phyloP scores from a whole-genome alignment of 1,140 invertebrate species.

The Leptopilina clavipes region DNA sequence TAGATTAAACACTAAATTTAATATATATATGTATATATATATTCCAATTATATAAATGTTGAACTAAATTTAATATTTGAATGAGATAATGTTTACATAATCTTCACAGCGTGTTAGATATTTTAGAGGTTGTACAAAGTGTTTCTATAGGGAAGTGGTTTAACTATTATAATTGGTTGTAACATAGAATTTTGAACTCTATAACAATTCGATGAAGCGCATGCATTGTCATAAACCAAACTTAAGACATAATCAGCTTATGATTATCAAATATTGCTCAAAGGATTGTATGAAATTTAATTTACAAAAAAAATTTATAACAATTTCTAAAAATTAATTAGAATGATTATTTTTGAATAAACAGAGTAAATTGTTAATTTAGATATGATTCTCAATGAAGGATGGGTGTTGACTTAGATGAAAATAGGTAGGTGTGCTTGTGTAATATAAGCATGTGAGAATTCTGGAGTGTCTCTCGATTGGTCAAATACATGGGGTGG shows the following conservation, averaged over 20 bases:
- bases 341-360: too few relatives aligned
- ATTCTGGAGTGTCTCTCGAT: slow-evolving; percentile 65
- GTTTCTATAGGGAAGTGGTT: background rate
- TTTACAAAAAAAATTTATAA: too few relatives aligned
- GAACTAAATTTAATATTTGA: background rate
- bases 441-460: slow-evolving; percentile 32
- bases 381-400: background rate
- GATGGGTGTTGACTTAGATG: slow-evolving; percentile 44
- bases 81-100: slow-evolving; percentile 5
- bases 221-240: slow-evolving; percentile 5
- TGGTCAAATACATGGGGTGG: slow-evolving; percentile 70
- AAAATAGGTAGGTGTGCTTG: slow-evolving; percentile 29
- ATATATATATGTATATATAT: too few relatives aligned
- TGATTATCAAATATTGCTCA: background rate
- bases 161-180: slow-evolving; percentile 6
- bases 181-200: slow-evolving; percentile 11
- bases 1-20: too few relatives aligned
- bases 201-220: slow-evolving; percentile 7
- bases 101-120: background rate
- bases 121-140: slow-evolving; percentile 16
- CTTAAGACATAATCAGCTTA: slow-evolving; percentile 7
- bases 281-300: too few relatives aligned
- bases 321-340: too few relatives aligned
- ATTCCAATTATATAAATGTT: background rate
- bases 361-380: too few relatives aligned